phyloP scores from a whole-genome alignment of 2,113 vertebrate species.

The Tympanuchus pallidicinctus region DNA sequence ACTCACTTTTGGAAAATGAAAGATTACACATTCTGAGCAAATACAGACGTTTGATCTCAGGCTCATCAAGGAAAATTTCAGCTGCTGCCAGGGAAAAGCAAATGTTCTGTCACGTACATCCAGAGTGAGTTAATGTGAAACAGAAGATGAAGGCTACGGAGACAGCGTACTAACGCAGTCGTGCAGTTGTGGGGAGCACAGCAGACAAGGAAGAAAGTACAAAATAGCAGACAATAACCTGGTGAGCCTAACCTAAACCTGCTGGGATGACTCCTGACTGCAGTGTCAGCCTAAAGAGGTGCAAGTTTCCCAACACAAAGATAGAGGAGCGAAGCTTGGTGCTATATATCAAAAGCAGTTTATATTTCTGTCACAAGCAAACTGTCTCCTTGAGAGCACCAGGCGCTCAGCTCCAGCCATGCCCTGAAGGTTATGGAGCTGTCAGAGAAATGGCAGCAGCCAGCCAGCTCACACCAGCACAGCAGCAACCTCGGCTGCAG shows the following conservation, averaged over 20 bases:
- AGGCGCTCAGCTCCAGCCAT: background rate
- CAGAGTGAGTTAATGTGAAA: conserved; percentile 50
- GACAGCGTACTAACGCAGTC: background rate
- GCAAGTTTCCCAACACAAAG: background rate
- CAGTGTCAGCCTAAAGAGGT: background rate
- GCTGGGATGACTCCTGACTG: background rate
- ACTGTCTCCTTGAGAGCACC: background rate
- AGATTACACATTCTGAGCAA: conserved; percentile 56
- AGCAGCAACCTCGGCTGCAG: background rate
- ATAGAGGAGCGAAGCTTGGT: background rate
- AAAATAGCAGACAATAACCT: background rate
- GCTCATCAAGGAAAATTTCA: conserved; percentile 53
- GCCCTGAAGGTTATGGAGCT: background rate
- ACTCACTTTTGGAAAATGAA: conserved; percentile 50
- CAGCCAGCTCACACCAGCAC: background rate
- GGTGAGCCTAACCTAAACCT: conserved; percentile 25
- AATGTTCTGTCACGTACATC: conserved; percentile 57
- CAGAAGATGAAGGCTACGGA: conserved; percentile 38
- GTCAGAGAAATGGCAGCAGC: background rate
- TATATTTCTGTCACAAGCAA: background rate
- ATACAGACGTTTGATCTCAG: conserved; percentile 37
- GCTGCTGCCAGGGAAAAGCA: conserved; percentile 57
- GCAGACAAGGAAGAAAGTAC: background rate
- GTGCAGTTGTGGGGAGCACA: background rate
- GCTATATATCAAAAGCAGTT: background rate